Evolutionary conservation across 2,888 invertebrate genomes (phyloP).

Genomic region (Conomelus anceps): DNA sequence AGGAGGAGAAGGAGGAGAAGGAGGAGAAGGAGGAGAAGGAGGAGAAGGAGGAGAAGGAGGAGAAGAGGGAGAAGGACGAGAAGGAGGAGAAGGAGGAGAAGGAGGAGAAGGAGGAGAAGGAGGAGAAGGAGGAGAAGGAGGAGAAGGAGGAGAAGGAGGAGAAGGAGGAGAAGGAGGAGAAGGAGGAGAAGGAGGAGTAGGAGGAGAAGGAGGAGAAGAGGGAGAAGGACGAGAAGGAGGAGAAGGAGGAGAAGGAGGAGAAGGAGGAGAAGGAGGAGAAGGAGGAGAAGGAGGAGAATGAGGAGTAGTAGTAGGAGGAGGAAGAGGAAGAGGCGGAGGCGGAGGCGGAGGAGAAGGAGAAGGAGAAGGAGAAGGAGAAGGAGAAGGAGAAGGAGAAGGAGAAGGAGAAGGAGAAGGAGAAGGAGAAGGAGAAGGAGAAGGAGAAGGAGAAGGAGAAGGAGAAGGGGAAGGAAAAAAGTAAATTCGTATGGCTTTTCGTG

Average conservation of each 20-base stretch:
- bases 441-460: not conserved
- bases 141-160: too few relatives aligned
- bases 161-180: too few relatives aligned
- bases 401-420: not conserved
- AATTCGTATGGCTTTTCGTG: too few relatives aligned
- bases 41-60: too few relatives aligned
- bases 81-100: too few relatives aligned
- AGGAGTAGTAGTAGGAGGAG: not conserved
- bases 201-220: not conserved
- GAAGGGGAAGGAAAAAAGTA: not conserved
- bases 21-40: too few relatives aligned
- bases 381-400: not conserved
- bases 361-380: not conserved
- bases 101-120: too few relatives aligned
- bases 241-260: not conserved
- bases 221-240: too few relatives aligned
- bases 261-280: not conserved
- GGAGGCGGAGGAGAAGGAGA: not conserved
- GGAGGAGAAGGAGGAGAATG: not conserved
- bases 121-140: too few relatives aligned
- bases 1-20: too few relatives aligned
- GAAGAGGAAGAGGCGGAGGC: not conserved
- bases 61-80: too few relatives aligned
- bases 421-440: not conserved
- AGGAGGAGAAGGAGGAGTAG: too few relatives aligned